phyloP scores from a whole-genome alignment of 1,140 invertebrate species.

The Cyphomyrmex costatus region DNA sequence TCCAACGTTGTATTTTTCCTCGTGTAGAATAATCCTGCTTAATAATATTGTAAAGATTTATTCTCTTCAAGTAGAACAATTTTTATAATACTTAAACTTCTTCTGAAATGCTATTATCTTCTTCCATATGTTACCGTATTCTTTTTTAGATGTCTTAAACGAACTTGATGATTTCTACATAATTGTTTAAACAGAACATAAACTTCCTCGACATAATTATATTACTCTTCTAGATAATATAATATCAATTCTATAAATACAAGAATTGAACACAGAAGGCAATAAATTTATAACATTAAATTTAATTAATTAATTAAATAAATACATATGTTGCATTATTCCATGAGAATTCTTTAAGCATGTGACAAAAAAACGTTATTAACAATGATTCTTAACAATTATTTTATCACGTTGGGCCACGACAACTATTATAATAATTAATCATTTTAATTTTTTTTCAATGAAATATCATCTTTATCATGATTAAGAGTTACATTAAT shows the following conservation, averaged over 20 bases:
- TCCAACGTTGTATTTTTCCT: neutral
- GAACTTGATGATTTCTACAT: neutral
- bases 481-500: neutral
- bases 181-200: constrained; percentile 12
- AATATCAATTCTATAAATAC: neutral
- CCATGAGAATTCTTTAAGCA: neutral
- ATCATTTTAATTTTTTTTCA: neutral
- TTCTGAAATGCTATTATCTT: neutral
- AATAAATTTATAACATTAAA: neutral
- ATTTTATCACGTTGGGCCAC: neutral
- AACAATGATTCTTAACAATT: neutral
- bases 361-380: neutral
- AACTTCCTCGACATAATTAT: neutral
- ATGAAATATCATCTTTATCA: neutral
- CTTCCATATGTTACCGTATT: neutral
- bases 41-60: constrained; percentile 16
- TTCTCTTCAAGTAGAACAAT: neutral
- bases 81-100: neutral
- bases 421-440: neutral
- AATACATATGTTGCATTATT: neutral
- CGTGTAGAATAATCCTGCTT: neutral
- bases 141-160: neutral
- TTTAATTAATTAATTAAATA: constrained; percentile 17
- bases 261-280: neutral
- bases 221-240: constrained; percentile 1